phyloP scores from a whole-genome alignment of 1,140 invertebrate genomes.

The Latrodectus geometricus region DNA sequence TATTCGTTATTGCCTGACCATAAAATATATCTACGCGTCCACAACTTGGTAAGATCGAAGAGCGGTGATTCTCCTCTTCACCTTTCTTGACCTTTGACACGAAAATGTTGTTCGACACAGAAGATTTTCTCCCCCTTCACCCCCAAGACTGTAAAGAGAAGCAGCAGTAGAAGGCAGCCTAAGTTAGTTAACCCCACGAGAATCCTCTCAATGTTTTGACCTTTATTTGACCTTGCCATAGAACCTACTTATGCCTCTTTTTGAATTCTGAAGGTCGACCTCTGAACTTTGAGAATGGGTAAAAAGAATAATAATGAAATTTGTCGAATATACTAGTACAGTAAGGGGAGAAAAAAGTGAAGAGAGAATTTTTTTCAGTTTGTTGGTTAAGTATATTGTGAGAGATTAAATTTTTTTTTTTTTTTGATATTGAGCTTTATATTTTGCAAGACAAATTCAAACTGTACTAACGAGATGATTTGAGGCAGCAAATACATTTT shows the following conservation, averaged over 20 bases:
- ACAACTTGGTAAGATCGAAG: background rate
- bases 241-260: conserved; percentile 37
- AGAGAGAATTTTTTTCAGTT: too few species aligned
- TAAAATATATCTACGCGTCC: background rate
- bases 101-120: background rate
- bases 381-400: too few species aligned
- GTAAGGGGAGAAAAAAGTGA: background rate
- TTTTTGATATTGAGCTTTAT: too few species aligned
- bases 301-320: background rate
- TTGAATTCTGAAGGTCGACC: conserved; percentile 28
- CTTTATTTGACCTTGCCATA: conserved; percentile 51
- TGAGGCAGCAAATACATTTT: too few species aligned
- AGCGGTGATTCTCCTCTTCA: background rate
- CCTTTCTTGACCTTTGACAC: conserved; percentile 19
- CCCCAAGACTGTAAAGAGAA: background rate
- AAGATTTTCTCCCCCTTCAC: conserved; percentile 3
- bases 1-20: background rate
- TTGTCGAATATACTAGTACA: background rate
- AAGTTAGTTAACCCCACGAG: conserved; percentile 38
- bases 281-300: conserved; percentile 14
- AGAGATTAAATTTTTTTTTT: too few species aligned
- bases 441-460: too few species aligned
- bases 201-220: conserved; percentile 44
- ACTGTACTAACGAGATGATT: too few species aligned
- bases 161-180: background rate